phyloP scores from a whole-genome alignment of 2,888 invertebrate genomes.

The Strigamia maritima region DNA sequence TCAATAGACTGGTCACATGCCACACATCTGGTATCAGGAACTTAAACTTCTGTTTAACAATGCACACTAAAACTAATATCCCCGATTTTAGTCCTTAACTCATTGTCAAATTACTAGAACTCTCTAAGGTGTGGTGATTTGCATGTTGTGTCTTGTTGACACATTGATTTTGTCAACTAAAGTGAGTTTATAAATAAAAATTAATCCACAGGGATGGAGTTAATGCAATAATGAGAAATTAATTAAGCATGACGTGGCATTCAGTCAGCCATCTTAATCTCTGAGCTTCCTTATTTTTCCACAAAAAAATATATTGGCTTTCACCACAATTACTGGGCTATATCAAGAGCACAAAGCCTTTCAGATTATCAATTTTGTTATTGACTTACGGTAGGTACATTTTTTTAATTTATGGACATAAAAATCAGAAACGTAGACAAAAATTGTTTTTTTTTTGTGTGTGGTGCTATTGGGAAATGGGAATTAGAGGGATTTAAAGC shows the following conservation, averaged over 20 bases:
- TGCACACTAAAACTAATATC: no score
- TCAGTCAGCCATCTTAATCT: not conserved
- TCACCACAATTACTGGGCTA: no score
- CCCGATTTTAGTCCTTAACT: not conserved
- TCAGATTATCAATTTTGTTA: no score
- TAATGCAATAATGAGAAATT: slow-evolving; percentile 1
- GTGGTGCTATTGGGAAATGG: no score
- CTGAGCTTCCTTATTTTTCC: no score
- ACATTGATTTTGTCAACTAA: not conserved
- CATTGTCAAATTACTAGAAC: not conserved
- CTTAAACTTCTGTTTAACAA: no score
- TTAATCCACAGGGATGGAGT: slow-evolving; percentile 9
- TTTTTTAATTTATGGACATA: no score
- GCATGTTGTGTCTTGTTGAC: not conserved
- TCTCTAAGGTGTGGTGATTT: not conserved
- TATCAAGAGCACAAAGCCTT: not conserved
- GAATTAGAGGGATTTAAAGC: no score
- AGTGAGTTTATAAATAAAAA: not conserved
- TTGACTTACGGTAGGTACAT: no score
- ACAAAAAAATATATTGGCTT: not conserved
- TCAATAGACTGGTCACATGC: no score
- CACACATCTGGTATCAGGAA: no score
- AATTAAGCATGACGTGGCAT: slow-evolving; percentile 15
- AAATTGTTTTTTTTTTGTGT: not conserved
- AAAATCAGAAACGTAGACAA: not conserved